These are phyloP conservation scores for Pollicipes pollicipes DNA, from an alignment of 1,140 invertebrate species.

Conservation along the genomic window DNA sequence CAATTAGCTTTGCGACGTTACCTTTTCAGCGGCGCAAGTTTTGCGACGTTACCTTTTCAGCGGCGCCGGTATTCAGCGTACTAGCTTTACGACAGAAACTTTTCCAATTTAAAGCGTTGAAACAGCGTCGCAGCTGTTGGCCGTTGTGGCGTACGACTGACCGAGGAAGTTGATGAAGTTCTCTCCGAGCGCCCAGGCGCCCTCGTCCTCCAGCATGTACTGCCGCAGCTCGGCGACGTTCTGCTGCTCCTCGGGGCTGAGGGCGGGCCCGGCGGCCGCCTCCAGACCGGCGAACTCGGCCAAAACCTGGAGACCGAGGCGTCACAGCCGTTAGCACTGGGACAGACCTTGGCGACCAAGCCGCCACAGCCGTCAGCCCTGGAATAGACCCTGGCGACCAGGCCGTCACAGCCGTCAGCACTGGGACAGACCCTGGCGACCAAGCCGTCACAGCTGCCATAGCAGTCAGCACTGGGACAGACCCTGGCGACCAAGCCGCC, in stretches of 20 bases:
- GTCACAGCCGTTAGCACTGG: neutral
- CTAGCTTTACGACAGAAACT: no score
- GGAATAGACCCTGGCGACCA: no score
- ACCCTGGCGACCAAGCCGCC: no score
- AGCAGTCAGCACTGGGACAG: neutral
- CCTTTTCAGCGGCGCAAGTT: no score
- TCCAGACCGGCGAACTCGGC: constrained; percentile 44
- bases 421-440: neutral
- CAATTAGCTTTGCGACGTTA: no score
- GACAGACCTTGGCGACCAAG: no score
- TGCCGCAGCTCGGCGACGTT: constrained; percentile 61
- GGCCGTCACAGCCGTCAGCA: no score
- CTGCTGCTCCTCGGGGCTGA: constrained; percentile 46
- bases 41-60: no score
- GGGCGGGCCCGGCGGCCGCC: constrained; percentile 39
- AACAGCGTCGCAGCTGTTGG: no score
- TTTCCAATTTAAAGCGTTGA: no score
- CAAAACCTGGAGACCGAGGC: constrained; percentile 30
- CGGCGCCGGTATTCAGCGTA: no score
- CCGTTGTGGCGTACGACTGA: no score
- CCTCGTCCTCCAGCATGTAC: constrained; percentile 70
- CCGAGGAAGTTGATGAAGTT: constrained; percentile 52
- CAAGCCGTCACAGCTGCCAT: neutral
- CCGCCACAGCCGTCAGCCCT: neutral
- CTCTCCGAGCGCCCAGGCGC: constrained; percentile 76